Percentiles rank a stretch among this genome's conserved stretches.
Evolutionary conservation across 2,888 invertebrate species (phyloP).

Genomic region (Rosalia funebris): DNA sequence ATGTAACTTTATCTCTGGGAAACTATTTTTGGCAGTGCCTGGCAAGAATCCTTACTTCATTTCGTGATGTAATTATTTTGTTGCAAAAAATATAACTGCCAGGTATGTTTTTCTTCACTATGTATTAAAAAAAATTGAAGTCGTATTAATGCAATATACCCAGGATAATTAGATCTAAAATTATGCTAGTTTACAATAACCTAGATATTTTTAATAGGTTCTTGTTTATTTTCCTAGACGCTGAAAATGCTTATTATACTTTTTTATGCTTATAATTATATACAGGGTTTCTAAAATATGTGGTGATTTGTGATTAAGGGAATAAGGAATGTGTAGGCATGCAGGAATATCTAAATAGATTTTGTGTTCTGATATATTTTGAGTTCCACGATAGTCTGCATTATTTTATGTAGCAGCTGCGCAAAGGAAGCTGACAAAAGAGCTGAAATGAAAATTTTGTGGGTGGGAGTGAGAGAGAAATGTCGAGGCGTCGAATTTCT

Average conservation of each 20-base stretch:
- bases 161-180: not conserved
- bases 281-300: no score
- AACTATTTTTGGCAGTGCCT: conserved; percentile 59
- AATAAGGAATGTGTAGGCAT: no score
- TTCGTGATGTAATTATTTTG: conserved; percentile 54
- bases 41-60: conserved; percentile 40
- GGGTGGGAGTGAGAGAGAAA: conserved; percentile 55
- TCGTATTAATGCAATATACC: not conserved
- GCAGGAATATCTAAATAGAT: no score
- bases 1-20: conserved; percentile 58
- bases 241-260: no score
- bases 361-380: conserved; percentile 11
- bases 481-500: conserved; percentile 67
- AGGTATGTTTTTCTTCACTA: conserved; percentile 3
- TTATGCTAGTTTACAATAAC: not conserved
- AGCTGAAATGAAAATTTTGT: conserved; percentile 38
- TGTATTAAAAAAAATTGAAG: not conserved
- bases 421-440: conserved; percentile 50
- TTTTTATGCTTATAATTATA: no score
- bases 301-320: no score
- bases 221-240: not conserved
- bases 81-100: conserved; percentile 23
- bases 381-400: not conserved
- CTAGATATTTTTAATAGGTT: not conserved
- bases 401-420: conserved; percentile 42